phyloP scores from a whole-genome alignment of 2,113 vertebrate species.

The Pampusana beccarii region DNA sequence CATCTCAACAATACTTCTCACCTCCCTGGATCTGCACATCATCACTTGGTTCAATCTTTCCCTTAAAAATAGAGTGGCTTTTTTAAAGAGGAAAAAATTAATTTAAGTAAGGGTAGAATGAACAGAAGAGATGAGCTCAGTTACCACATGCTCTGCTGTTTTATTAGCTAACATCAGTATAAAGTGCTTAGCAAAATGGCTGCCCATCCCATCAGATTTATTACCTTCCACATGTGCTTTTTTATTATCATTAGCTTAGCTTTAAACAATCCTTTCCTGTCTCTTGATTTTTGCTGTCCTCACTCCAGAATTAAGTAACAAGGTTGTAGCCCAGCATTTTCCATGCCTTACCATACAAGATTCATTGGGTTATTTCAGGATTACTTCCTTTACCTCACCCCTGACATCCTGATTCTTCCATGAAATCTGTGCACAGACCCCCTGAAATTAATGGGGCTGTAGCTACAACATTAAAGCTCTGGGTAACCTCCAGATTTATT shows the following conservation, averaged over 20 bases:
- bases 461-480: background rate
- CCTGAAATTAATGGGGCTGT: background rate
- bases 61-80: background rate
- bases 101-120: background rate
- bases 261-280: conserved; percentile 15
- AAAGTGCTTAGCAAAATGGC: conserved; percentile 23
- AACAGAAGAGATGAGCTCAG: conserved; percentile 13
- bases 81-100: background rate
- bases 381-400: background rate
- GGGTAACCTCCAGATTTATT: background rate
- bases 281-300: conserved; percentile 20
- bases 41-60: background rate
- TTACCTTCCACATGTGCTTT: conserved; percentile 36
- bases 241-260: conserved; percentile 31
- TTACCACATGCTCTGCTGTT: background rate
- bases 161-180: conserved; percentile 18
- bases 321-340: background rate
- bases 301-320: background rate
- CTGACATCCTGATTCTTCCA: background rate
- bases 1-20: background rate
- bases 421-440: background rate
- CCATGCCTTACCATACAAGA: background rate
- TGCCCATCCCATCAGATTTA: conserved; percentile 47
- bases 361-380: background rate
- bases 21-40: background rate